phyloP scores from a whole-genome alignment of 2,797 vertebrate genomes.

The Rallus crepitans region DNA sequence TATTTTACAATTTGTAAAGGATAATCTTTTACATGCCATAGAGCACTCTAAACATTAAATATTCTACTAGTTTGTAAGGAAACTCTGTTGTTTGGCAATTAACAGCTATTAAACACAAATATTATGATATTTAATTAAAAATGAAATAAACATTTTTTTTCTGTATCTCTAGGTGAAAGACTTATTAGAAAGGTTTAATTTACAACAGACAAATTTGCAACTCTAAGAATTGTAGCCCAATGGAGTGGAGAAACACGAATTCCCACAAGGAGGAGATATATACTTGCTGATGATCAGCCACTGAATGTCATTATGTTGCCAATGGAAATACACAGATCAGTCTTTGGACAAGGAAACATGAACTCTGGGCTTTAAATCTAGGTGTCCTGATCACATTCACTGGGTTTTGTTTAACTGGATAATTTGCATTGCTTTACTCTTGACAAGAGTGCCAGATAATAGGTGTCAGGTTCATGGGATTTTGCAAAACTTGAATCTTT shows the following conservation, averaged over 20 bases:
- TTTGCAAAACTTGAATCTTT: not conserved
- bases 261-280: conserved; percentile 44
- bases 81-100: not conserved
- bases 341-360: not conserved
- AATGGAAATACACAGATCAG: not conserved
- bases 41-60: not conserved
- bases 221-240: not conserved
- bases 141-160: not conserved
- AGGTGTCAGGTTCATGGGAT: not conserved
- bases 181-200: not conserved
- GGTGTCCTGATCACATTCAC: not conserved
- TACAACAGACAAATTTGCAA: not conserved
- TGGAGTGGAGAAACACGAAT: not conserved
- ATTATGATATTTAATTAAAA: not conserved
- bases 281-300: conserved; percentile 2
- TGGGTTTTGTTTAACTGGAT: not conserved
- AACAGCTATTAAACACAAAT: not conserved
- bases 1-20: not conserved
- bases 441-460: not conserved
- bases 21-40: not conserved
- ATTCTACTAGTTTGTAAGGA: not conserved
- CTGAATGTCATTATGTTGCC: not conserved
- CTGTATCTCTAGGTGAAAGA: not conserved
- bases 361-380: not conserved
- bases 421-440: not conserved